These are phyloP conservation scores for Genyomyrus donnyi DNA, from an alignment of 2,113 vertebrate species.

Conservation along the genomic window DNA sequence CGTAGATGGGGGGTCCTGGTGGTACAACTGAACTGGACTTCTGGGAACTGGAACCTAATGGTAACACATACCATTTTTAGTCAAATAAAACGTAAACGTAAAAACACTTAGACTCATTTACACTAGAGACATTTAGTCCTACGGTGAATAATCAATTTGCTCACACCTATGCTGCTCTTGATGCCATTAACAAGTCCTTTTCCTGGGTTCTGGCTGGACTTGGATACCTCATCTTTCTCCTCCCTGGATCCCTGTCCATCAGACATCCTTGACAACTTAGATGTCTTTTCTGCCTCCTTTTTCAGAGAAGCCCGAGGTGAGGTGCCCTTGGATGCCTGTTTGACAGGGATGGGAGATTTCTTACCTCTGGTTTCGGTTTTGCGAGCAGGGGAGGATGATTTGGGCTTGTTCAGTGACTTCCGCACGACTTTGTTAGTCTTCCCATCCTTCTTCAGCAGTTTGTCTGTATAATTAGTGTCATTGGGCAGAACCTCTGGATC, in stretches of 20 bases:
- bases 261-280: slow-evolving; percentile 57
- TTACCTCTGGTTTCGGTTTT: slow-evolving; percentile 70
- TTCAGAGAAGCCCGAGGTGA: slow-evolving; percentile 65
- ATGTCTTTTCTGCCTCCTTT: slow-evolving; percentile 71
- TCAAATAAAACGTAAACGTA: neutral
- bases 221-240: slow-evolving; percentile 68
- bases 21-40: slow-evolving; percentile 54
- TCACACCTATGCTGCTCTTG: slow-evolving; percentile 73
- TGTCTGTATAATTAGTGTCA: slow-evolving; percentile 63
- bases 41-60: slow-evolving; percentile 41
- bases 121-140: neutral
- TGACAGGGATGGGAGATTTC: slow-evolving; percentile 73
- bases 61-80: slow-evolving; percentile 26
- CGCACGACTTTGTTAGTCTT: slow-evolving; percentile 75
- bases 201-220: slow-evolving; percentile 68
- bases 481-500: slow-evolving; percentile 78
- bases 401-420: slow-evolving; percentile 72
- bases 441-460: slow-evolving; percentile 78
- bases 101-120: neutral
- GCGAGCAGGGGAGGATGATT: slow-evolving; percentile 74
- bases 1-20: slow-evolving; percentile 76
- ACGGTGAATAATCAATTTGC: neutral
- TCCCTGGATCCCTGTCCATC: slow-evolving; percentile 67
- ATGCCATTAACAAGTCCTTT: slow-evolving; percentile 72
- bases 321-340: slow-evolving; percentile 55